Evolutionary conservation across 2,797 vertebrate genomes (phyloP), one percentile per base, ranked within the genome.

Genomic region (Phrynocephalus guinanensis): DNA sequence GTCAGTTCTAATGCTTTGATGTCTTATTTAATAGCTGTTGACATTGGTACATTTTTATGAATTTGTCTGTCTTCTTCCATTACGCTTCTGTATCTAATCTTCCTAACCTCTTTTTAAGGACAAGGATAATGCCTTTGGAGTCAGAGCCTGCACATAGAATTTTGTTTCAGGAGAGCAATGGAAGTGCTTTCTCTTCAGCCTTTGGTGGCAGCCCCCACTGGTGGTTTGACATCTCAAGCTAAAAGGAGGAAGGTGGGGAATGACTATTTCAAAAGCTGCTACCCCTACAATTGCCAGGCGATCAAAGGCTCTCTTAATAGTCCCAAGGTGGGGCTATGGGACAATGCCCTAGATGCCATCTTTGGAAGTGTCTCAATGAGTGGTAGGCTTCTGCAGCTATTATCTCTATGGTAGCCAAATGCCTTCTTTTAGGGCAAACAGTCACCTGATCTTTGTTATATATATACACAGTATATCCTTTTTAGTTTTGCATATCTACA

Each of bases 11-110:
- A 30, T 38, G n/a, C 56, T 73, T 33, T 73, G 79, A 71, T 5
- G 52, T 44, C 79, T 66, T 73, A 38, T 48, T 86, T 86, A 86
- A 86, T 86, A 81, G 6, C 79, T 86, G 70, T 75, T 75, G 79
- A 86, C 79, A 86, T 18, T 86, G 70, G 20, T 60, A 44, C 72
- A 71, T 86, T 86, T 44, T 60, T 78, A 77, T 77, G 85, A 81
- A 86, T 81, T 82, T 76, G 56, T 73, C 70, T 86, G 85, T 87
- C 80, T 67, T 83, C 82, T 77, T 87, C 38, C 56, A 83, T 83
- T 60, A 87, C 6, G 50, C 63, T 83, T 83, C 67, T 44, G 24
- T 28, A 86, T 79, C 77, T 71, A 86, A 77, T 86, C 60, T 87
- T 87, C 48, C 63, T 76, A 87, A 87, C 72, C 63, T 77, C 72